Base-by-base conservation (phyloP, 2,888 invertebrate genomes). In the Polyommatus icarus region DNA sequence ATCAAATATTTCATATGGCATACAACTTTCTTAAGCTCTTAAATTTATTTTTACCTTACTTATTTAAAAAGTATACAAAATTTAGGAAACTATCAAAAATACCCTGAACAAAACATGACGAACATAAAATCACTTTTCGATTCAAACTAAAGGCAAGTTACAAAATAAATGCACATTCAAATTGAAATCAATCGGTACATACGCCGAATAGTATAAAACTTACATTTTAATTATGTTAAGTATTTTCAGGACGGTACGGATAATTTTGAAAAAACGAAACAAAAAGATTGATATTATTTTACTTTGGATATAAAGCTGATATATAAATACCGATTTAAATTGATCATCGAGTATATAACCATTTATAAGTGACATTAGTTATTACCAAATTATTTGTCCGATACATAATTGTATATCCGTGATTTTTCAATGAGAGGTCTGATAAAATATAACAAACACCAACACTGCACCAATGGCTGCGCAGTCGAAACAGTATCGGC, bases 81-180 rank as follows among this genome's bases (percentile, higher is more conserved):
- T 32, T 67, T 46, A 73, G 40, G 12, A n/a, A 72, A 40, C 73
- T 75, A 54, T 29, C 6, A 75, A 75, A 75, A 75, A 46, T 75
- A 75, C 50, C 75, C 75, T 75, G 75, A 75, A 75, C 75, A 75
- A 15, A 75, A 75, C 29, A 8, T 75, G 15, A 24, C 3, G 29
- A 75, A 29, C 18, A 7, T 50, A 54, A 75, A 75, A 73, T 5
- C 12, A 0, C 12, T 73, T 75, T 75, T 54, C 5, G 73, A 73
- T 46, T 46, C 40, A 50, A 75, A 54, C 50, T 75, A 75, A 75
- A 50, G 73, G n/a, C 18, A 73, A 75, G 50, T 54, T 40, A 72
- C 54, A 75, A 75, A 75, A 75, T 75, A 75, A 75, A 75, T 75
- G 75, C 75, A 75, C 29, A 18, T 18, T 36, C 15, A 40, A 72